Conservation (phyloP, 30 jellyfish, hydroid and myxozoan genomes). For the Sanderia malayensis region DNA sequence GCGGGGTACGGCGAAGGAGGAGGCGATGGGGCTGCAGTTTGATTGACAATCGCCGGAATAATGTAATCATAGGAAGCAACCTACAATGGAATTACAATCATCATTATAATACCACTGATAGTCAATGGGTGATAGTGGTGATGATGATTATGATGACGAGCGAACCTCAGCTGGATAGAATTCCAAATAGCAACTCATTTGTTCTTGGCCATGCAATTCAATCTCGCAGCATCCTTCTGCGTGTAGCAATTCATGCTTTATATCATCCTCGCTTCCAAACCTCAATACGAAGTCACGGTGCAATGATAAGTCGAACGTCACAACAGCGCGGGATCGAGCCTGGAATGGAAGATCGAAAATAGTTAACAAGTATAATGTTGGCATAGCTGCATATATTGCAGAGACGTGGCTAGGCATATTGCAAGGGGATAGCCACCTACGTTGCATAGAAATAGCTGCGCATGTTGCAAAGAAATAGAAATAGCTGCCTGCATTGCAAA, state of each 20-base stretch:
- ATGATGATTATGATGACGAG: background rate
- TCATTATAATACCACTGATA: background rate
- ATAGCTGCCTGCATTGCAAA: too few relatives aligned
- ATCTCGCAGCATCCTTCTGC: conserved; percentile 53
- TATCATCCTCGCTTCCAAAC: conserved; percentile 25
- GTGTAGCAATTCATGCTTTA: conserved; percentile 21
- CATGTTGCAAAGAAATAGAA: too few relatives aligned
- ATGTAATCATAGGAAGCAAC: conserved; percentile 92
- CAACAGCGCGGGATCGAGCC: conserved; percentile 81
- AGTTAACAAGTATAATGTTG: too few relatives aligned
- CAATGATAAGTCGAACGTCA: conserved; percentile 70
- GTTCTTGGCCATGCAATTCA: conserved; percentile 61
- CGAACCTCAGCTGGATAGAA: conserved; percentile 78
- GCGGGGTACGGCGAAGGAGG: conserved; percentile 89
- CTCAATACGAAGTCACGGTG: conserved; percentile 59
- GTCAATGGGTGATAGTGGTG: too few relatives aligned
- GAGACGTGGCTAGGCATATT: too few relatives aligned
- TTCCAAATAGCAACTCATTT: conserved; percentile 52
- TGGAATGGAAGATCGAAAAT: conserved; percentile 19
- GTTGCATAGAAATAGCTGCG: too few relatives aligned
- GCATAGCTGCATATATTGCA: too few relatives aligned
- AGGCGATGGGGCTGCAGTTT: conserved; percentile 77
- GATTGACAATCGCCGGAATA: conserved; percentile 71
- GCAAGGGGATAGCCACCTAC: too few relatives aligned
- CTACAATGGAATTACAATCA: conserved; percentile 17